These are phyloP conservation scores for Vanessa tameamea DNA, from an alignment of 1,140 invertebrate genomes.

Conservation along the genomic window DNA sequence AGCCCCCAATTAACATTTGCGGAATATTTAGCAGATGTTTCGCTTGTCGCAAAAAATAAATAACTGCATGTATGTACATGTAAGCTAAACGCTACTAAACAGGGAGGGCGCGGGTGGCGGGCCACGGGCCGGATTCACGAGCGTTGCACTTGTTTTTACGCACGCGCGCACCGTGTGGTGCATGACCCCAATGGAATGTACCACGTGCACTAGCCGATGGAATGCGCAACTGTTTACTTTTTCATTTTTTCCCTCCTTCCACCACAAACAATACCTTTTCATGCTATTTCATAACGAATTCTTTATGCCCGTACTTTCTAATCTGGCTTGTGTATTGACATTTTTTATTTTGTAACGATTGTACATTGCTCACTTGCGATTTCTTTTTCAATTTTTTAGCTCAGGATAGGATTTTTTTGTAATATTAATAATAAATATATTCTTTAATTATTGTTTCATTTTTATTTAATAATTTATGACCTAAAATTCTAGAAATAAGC, in stretches of 20 bases:
- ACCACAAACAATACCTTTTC: slow-evolving; percentile 73
- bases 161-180: slow-evolving; percentile 69
- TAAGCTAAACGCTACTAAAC: slow-evolving; percentile 20
- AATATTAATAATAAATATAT: not conserved
- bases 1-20: slow-evolving; percentile 18
- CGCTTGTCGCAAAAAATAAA: slow-evolving; percentile 19
- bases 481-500: no score
- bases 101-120: slow-evolving; percentile 16
- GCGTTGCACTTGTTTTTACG: slow-evolving; percentile 71
- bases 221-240: slow-evolving; percentile 79
- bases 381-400: slow-evolving; percentile 1
- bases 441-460: no score
- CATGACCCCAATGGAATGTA: slow-evolving; percentile 77
- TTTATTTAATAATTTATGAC: no score
- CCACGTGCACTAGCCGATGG: slow-evolving; percentile 75
- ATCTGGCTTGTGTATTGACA: slow-evolving; percentile 34
- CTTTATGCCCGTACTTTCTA: slow-evolving; percentile 28
- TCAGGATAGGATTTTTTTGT: not conserved
- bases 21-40: slow-evolving; percentile 26
- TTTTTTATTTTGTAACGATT: slow-evolving; percentile 33
- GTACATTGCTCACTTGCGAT: slow-evolving; percentile 7
- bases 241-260: slow-evolving; percentile 53
- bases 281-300: slow-evolving; percentile 49
- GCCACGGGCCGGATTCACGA: slow-evolving; percentile 35
- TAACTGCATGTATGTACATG: slow-evolving; percentile 6